phyloP scores from a whole-genome alignment of 2,797 vertebrate genomes.

The Bufotes viridis region DNA sequence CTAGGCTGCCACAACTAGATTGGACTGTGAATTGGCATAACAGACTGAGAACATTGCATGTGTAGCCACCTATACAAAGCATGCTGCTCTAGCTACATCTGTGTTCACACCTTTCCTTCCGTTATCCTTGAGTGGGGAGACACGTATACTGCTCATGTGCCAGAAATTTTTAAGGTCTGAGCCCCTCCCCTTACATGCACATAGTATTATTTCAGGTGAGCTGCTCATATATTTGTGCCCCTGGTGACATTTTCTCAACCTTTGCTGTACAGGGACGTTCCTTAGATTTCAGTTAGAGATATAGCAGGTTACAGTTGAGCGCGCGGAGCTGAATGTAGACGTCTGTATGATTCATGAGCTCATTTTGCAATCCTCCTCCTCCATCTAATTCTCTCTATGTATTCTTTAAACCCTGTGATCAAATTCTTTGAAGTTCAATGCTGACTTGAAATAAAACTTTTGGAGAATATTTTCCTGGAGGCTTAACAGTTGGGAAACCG shows the following conservation, averaged over 20 bases:
- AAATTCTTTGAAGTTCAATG: slow-evolving; percentile 5
- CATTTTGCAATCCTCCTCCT: slow-evolving; percentile 13
- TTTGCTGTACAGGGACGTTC: background rate
- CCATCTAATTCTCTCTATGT: background rate
- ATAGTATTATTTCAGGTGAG: background rate
- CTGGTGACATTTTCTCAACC: background rate
- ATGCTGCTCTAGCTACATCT: too few species aligned
- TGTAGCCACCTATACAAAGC: too few species aligned
- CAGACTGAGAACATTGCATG: too few species aligned
- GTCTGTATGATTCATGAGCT: slow-evolving; percentile 2
- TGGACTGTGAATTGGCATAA: too few species aligned
- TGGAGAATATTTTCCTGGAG: slow-evolving; percentile 20
- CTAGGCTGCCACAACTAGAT: too few species aligned
- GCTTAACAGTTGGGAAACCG: background rate
- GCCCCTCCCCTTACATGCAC: too few species aligned
- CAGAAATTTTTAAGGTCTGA: too few species aligned
- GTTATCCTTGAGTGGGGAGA: too few species aligned
- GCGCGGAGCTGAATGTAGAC: background rate
- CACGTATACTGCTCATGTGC: too few species aligned
- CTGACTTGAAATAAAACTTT: background rate
- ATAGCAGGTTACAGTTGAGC: background rate
- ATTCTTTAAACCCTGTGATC: background rate
- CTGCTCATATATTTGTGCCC: background rate
- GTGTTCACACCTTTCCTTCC: too few species aligned
- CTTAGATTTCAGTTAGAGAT: slow-evolving; percentile 6